Base-by-base conservation (phyloP, 2,888 invertebrate species). In the Scaptomyza parva region DNA sequence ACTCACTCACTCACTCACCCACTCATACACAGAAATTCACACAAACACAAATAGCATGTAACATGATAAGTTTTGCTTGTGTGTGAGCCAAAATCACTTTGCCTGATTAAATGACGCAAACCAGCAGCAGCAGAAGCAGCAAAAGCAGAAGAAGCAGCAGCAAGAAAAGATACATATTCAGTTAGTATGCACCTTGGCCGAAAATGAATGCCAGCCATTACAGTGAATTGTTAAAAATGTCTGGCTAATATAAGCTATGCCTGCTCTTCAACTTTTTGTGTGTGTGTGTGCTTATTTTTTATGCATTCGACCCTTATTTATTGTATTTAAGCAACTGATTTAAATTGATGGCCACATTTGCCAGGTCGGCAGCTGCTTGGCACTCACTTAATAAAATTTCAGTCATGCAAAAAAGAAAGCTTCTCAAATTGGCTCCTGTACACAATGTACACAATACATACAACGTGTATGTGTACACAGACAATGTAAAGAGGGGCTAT, bases 341-440 rank as follows among this genome's bases (percentile, higher is more conserved):
- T 76, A 73, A 82, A 82, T 82, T 87, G 73, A 82, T 82, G 85
- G 78, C 65, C 70, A 45, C 66, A 77, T 79, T 83, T 62, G 51
- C 45, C 48, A 30, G 41, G 39, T 39, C 35, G 33, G n/a, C 51
- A 28, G 50, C 17, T 41, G 63, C 61, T 70, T 85, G 66, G 41
- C 85, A 81, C 81, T 78, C 87, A 86, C 78, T 82, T 86, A 87
- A 82, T 87, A 85, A 82, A 87, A 81, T 85, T 84, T 87, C 45
- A 81, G 54, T 57, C 67, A 73, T 63, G 67, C 65, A 64, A 65
- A 80, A 63, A 69, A 17, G 37, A 37, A 37, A 9, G 3, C 47
- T 58, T 53, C 51, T 52, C 48, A 66, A 71, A 77, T 69, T 74
- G 74, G 45, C 66, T 60, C 53, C n/a, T 20, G 28, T 52, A 37